Conservation (phyloP, 2,888 invertebrate species). For the Lasius fuliginosus region DNA sequence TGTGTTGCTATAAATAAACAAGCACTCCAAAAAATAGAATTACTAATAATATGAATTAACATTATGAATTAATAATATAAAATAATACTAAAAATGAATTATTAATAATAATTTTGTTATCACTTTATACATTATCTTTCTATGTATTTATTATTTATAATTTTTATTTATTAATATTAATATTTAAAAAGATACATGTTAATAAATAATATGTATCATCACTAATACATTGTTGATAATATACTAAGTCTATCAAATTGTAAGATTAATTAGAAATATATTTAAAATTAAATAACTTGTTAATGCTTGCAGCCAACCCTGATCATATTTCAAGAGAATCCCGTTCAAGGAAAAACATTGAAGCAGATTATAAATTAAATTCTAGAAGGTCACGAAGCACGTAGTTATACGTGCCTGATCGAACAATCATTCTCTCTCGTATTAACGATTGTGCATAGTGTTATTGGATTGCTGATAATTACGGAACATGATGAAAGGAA, state of each 20-base stretch:
- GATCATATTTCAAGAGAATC: slow-evolving; percentile 46
- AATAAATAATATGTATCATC: neutral
- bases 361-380: slow-evolving; percentile 19
- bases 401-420: slow-evolving; percentile 8
- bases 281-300: neutral
- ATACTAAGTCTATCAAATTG: neutral
- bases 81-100: too few relatives aligned
- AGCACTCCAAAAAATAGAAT: neutral
- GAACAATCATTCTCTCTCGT: slow-evolving; percentile 11
- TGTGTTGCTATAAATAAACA: neutral
- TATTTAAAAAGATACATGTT: neutral
- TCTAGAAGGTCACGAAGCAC: slow-evolving; percentile 5
- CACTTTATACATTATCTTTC: neutral
- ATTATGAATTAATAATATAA: too few relatives aligned
- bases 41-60: too few relatives aligned
- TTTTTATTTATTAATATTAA: slow-evolving; percentile 5
- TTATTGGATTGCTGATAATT: slow-evolving; percentile 31
- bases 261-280: neutral
- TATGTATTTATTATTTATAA: neutral
- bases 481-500: neutral
- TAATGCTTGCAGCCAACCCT: neutral
- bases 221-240: neutral
- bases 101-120: neutral
- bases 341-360: slow-evolving; percentile 48
- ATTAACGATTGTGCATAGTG: slow-evolving; percentile 2